phyloP scores from a whole-genome alignment of 2,888 invertebrate species.

The Tuberolachnus salignus region DNA sequence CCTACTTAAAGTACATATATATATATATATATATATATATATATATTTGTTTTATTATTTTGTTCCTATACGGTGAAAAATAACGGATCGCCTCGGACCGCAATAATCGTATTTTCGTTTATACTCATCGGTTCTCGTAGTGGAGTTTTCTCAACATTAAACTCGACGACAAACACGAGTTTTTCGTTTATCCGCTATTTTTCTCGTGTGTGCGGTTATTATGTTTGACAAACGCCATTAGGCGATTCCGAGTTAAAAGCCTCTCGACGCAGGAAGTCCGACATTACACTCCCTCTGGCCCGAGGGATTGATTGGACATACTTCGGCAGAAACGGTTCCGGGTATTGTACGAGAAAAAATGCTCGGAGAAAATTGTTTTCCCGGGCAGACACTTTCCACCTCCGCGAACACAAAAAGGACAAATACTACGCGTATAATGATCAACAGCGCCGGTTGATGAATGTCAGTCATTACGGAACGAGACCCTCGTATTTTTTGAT shows the following conservation, averaged over 20 bases:
- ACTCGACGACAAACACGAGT: neutral
- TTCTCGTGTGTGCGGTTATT: conserved; percentile 39
- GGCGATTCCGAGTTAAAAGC: conserved; percentile 52
- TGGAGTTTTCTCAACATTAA: conserved; percentile 1
- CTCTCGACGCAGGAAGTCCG: conserved; percentile 44
- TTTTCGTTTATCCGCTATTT: conserved; percentile 33
- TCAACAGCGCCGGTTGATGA: conserved; percentile 52
- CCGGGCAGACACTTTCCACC: conserved; percentile 54
- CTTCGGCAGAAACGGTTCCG: conserved; percentile 52
- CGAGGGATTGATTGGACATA: conserved; percentile 55
- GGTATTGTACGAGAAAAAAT: conserved; percentile 51
- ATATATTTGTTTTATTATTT: neutral
- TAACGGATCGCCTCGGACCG: neutral
- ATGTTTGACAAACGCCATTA: conserved; percentile 55
- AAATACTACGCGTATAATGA: conserved; percentile 41
- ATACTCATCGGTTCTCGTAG: neutral
- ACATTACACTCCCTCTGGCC: conserved; percentile 43
- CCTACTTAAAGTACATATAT: no score
- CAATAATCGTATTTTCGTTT: conserved; percentile 15
- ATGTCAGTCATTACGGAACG: conserved; percentile 49
- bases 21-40: no score
- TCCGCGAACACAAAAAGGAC: conserved; percentile 51
- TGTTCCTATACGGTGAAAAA: neutral
- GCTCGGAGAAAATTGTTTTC: conserved; percentile 51
- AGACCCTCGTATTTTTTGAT: conserved; percentile 47